Conservation (phyloP, 1,140 invertebrate genomes). For the Heterodera schachtii region DNA sequence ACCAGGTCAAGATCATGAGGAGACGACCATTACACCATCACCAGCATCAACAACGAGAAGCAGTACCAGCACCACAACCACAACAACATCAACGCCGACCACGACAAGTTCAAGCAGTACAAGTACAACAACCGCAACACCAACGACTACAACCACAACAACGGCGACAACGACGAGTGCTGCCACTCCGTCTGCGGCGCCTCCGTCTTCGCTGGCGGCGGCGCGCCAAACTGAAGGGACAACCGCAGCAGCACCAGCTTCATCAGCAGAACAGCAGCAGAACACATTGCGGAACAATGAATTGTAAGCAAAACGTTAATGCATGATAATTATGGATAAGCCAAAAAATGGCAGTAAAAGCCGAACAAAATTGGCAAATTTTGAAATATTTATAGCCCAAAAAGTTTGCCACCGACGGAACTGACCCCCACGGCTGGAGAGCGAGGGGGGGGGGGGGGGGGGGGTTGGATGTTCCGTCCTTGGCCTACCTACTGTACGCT, state of each 20-base stretch:
- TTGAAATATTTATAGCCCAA: too few species aligned
- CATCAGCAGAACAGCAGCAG: not conserved
- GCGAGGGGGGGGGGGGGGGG: too few species aligned
- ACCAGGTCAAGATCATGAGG: constrained; percentile 2
- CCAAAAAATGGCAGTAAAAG: not conserved
- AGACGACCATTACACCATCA: not conserved
- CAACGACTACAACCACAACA: constrained; percentile 36
- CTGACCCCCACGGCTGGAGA: too few species aligned
- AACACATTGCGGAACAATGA: not conserved
- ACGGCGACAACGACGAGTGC: constrained; percentile 31
- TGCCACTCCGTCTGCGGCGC: constrained; percentile 25
- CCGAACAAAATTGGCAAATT: too few species aligned
- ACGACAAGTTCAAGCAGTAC: constrained; percentile 29
- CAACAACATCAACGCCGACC: constrained; percentile 33
- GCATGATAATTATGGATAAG: too few species aligned
- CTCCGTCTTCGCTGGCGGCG: not conserved
- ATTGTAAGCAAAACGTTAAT: not conserved
- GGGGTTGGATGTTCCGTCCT: too few species aligned
- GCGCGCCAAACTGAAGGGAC: not conserved
- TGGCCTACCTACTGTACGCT: too few species aligned
- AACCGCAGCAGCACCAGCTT: not conserved
- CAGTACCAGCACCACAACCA: constrained; percentile 35
- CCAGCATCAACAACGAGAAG: not conserved
- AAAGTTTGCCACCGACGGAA: too few species aligned
- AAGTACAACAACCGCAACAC: constrained; percentile 25